Percentiles rank a stretch among this genome's conserved stretches.
Conservation (phyloP, 2,113 vertebrate genomes). For the Ageneiosus marmoratus region DNA sequence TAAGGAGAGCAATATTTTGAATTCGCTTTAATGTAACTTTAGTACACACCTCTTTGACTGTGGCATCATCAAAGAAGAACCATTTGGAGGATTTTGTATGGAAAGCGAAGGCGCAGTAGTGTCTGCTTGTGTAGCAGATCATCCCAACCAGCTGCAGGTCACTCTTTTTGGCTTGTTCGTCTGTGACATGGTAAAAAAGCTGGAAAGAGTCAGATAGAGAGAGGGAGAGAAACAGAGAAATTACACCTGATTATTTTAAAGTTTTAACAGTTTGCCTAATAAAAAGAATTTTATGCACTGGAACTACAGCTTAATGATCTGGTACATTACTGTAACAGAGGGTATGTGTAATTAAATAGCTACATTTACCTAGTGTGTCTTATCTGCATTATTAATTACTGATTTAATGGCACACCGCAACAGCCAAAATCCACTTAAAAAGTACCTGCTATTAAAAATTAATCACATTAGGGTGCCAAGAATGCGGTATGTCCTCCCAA, state of each 20-base stretch:
- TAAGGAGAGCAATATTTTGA: background rate
- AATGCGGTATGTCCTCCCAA: background rate
- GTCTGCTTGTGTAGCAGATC: constrained; percentile 94
- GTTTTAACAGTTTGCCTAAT: background rate
- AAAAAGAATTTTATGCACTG: background rate
- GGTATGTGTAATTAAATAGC: background rate
- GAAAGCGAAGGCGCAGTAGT: constrained; percentile 96
- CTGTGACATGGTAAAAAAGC: constrained; percentile 95
- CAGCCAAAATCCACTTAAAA: background rate
- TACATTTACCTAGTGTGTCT: background rate
- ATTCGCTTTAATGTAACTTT: background rate
- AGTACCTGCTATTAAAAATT: background rate
- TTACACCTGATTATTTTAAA: background rate
- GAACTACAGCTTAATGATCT: background rate
- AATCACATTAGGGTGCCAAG: background rate
- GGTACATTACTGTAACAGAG: background rate
- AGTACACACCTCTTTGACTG: constrained; percentile 90
- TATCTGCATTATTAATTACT: background rate
- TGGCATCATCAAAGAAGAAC: constrained; percentile 97
- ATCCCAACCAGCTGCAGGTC: constrained; percentile 91
- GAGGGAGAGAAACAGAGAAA: background rate
- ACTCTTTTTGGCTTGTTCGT: constrained; percentile 89
- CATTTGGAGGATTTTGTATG: constrained; percentile 95
- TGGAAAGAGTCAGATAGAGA: constrained; percentile 56
- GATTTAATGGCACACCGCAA: background rate